Base-by-base conservation (phyloP, 2,797 vertebrate species). In the Carapus acus region DNA sequence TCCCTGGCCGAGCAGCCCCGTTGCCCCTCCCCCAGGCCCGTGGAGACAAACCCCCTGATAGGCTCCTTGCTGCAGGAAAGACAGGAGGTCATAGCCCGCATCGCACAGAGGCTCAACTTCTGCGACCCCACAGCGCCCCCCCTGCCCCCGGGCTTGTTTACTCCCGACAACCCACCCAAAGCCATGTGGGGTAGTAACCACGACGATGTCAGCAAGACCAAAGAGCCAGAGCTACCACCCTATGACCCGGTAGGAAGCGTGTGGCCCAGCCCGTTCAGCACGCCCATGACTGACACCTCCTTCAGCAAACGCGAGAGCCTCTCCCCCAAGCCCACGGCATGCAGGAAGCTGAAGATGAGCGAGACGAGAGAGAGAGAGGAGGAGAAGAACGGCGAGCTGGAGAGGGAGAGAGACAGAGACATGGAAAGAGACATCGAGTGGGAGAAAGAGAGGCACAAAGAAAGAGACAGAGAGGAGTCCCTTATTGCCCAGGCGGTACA, bases 71-170 rank as follows among this genome's bases (percentile, higher is more conserved):
- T 99, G 78, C 94, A 97, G 69, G 94, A 99, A 58, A 88, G 94
- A 57, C 93, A 98, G 69, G 94, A 98, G 77, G 93, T 99, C 57
- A 99, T 99, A 4, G 94, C 95, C 58, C 92, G 96, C 73, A 99
- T 98, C 34, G 94, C 96, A 69, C 94, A 98, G 80, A 92, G 94
- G 77, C 87, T 98, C 74, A 93, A 94, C 80, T 92, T 94, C 82
- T 99, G 95, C 67, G 94, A 98, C 82, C 92, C 92, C 47, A 90
- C 89, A 1, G 87, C 91, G 44, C 89, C 94, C 1, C 91, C 86
- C 7, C 86, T 90, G 51, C 86, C 91, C 36, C 88, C 90, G 1
- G 86, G 79, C 62, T 86, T 93, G 0, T 94, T 93, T 49, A 76
- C 65, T 41, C 17, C 74, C 1, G 89, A 80, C 27, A 79, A 80